Conservation (phyloP, 2,113 vertebrate species). For the Sphyrna mokarran region DNA sequence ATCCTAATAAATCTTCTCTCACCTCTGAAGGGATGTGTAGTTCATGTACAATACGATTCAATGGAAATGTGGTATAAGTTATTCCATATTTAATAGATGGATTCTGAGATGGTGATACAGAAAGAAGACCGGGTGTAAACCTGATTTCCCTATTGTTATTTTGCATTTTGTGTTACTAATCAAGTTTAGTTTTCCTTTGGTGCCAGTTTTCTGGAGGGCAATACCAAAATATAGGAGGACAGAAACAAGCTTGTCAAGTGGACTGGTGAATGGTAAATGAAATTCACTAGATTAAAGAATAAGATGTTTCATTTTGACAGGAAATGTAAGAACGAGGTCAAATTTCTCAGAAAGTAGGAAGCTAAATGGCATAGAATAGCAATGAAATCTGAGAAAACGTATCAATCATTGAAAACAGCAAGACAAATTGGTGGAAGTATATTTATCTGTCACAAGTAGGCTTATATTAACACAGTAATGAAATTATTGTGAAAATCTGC, state of each 20-base stretch:
- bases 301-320: not conserved
- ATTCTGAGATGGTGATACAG: not conserved
- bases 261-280: too few species aligned
- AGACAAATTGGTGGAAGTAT: not conserved
- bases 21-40: not conserved
- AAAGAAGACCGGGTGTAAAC: too few species aligned
- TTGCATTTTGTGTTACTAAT: too few species aligned
- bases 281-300: not conserved
- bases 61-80: not conserved
- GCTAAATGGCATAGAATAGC: not conserved
- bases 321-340: not conserved
- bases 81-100: not conserved
- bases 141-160: too few species aligned
- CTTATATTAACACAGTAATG: too few species aligned
- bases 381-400: not conserved
- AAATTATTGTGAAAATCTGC: too few species aligned
- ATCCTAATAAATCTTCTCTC: too few species aligned
- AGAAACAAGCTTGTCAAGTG: not conserved
- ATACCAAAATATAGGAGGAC: not conserved
- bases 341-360: not conserved
- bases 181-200: too few species aligned
- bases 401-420: not conserved
- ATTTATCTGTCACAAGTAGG: too few species aligned
- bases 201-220: too few species aligned
- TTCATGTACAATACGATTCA: not conserved